A percentile compares a stretch with the other conserved stretches of the same genome.
phyloP scores from a whole-genome alignment of 2,113 vertebrate species.

The Daboia siamensis region DNA sequence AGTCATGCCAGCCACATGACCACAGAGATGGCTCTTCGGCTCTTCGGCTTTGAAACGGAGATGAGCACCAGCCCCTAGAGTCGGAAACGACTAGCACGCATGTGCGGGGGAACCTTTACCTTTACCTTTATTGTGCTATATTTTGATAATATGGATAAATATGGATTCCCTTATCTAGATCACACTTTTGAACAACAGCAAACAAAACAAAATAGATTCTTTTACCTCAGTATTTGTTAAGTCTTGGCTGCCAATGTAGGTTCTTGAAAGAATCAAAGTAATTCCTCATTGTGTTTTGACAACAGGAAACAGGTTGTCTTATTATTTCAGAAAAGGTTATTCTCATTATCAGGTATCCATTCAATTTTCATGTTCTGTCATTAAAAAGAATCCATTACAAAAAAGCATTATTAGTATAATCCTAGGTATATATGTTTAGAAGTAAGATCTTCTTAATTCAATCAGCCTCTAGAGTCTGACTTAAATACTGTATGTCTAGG shows the following conservation, averaged over 20 bases:
- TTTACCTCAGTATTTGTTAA: conserved; percentile 41
- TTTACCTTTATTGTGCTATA: conserved; percentile 58
- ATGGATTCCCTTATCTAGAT: conserved; percentile 67
- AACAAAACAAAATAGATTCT: conserved; percentile 46
- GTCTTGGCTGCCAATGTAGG: conserved; percentile 60
- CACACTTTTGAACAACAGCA: conserved; percentile 58
- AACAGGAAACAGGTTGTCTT: conserved; percentile 4
- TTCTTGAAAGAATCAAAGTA: conserved; percentile 53
- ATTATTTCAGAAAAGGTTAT: conserved; percentile 8
- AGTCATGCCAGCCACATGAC: too few relatives aligned
- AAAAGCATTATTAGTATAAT: neutral
- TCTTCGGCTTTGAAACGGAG: too few relatives aligned
- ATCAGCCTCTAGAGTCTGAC: neutral
- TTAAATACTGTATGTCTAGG: neutral
- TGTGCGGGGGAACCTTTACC: too few relatives aligned
- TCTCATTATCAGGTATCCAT: neutral
- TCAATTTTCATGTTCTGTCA: conserved; percentile 1
- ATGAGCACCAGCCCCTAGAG: too few relatives aligned
- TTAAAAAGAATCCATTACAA: neutral
- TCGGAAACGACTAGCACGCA: too few relatives aligned
- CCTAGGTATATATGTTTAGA: neutral
- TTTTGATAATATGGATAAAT: conserved; percentile 62
- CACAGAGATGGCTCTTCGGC: too few relatives aligned
- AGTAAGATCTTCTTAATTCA: neutral
- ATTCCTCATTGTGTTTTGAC: conserved; percentile 32